Conservation (phyloP, 2,113 vertebrate species). For the Lophura nycthemera region DNA sequence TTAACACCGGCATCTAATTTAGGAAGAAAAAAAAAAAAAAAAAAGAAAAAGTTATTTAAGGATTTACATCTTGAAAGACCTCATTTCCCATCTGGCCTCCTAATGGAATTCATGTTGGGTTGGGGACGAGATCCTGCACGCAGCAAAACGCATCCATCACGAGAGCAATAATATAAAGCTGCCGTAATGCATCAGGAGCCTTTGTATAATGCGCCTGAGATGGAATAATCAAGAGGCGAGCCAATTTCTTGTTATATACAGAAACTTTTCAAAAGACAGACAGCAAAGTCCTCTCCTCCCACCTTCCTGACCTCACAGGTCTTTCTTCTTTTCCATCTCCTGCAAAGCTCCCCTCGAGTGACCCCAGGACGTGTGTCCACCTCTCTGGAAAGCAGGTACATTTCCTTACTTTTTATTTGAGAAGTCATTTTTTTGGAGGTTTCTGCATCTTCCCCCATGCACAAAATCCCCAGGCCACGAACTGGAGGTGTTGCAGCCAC, state of each 20-base stretch:
- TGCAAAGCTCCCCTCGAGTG: neutral
- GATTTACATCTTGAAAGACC: conserved; percentile 55
- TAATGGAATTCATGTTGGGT: conserved; percentile 43
- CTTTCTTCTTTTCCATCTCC: neutral
- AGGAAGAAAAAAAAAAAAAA: neutral
- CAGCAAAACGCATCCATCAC: conserved; percentile 54
- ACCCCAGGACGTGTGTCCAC: neutral
- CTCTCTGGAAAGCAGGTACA: neutral
- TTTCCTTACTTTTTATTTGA: neutral
- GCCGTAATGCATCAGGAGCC: conserved; percentile 24
- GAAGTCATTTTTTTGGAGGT: neutral
- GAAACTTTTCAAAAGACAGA: neutral
- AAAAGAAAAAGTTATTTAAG: conserved; percentile 10
- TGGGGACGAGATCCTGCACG: conserved; percentile 17
- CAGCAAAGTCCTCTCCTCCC: neutral
- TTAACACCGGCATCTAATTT: conserved; percentile 33
- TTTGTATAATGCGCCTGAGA: neutral
- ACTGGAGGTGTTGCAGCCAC: neutral
- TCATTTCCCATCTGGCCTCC: conserved; percentile 38
- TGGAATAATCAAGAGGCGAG: neutral
- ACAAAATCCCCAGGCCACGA: neutral
- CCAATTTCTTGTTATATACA: neutral
- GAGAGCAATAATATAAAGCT: conserved; percentile 44
- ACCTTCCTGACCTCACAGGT: neutral
- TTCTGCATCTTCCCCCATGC: neutral